Base-by-base conservation (phyloP, 2,888 invertebrate species). In the Lasioglossum morio region DNA sequence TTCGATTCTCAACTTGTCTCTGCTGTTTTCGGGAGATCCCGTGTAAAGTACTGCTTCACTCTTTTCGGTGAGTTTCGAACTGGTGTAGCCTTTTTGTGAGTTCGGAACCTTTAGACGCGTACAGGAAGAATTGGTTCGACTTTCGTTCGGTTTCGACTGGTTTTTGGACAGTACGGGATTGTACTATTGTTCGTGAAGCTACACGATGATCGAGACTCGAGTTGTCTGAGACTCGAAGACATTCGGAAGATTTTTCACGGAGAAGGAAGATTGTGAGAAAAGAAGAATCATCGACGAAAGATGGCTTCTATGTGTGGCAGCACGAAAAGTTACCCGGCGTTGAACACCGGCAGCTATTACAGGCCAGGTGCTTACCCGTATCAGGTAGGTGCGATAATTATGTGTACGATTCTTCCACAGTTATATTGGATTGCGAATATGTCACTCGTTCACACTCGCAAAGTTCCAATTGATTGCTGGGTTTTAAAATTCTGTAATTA, bases 251-350 rank as follows among this genome's bases (percentile, higher is more conserved):
- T 27, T 70, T 19, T 60, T 19, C 34, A 53, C 63, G 76, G 19
- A 53, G 34, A 40, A 76, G n/a, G 40, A 73, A 75, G 60, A 53
- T 46, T n/a, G 30, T 16, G 57, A 43, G 27, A 46, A 43, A 23
- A 14, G 16, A 43, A 78, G 57, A 72, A 88, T 69, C 34, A 60
- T 74, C 48, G 43, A 73, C n/a, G 73, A 88, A 96, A 96, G 53
- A 96, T 97, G 96, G 96, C 97, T 93, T 96, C 96, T 72, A 96
- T 97, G 96, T 96, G 96, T 94, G 96, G 96, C 93, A 96, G 96
- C 95, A 96, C 96, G 95, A 97, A 97, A 94, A 96, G 96, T 94
- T 96, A 97, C 94, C 96, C 96, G 87, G 96, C 96, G 84, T 94
- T 97, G 89, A 96, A 96, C 81, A 96, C 96, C 90, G 96, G 96